A percentile compares a stretch with the other conserved stretches of the same genome.
These are phyloP conservation scores for Disparrhopalites patrizii DNA, from an alignment of 2,888 invertebrate genomes.

Conservation along the genomic window DNA sequence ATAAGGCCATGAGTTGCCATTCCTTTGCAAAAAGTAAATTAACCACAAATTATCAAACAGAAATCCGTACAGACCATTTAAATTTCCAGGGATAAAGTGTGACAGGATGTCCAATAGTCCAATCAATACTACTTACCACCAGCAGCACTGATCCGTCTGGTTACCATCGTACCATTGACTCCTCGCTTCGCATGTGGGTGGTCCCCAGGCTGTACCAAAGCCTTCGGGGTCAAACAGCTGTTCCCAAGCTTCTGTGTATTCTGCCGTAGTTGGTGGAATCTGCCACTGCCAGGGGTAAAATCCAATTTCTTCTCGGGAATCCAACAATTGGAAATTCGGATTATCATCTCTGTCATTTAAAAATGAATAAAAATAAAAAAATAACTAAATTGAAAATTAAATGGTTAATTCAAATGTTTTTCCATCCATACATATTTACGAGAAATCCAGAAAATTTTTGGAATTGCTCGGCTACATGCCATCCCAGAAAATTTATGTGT, in stretches of 20 bases:
- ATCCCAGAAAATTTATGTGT: no score
- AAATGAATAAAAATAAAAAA: no score
- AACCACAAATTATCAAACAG: no score
- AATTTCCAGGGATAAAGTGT: no score
- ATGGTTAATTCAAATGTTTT: no score
- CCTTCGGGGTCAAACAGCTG: conserved; percentile 39
- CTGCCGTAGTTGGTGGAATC: conserved; percentile 33
- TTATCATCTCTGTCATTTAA: conserved; percentile 37
- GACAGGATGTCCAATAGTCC: no score
- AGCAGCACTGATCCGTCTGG: conserved; percentile 44
- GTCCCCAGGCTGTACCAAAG: conserved; percentile 40
- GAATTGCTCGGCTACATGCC: no score
- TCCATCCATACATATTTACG: no score
- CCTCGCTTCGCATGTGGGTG: conserved; percentile 43
- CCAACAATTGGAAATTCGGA: conserved; percentile 38
- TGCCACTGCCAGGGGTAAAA: conserved; percentile 14
- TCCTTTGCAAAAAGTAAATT: no score
- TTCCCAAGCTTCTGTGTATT: conserved; percentile 38
- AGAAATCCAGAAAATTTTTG: no score
- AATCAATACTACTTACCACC: conserved; percentile 43
- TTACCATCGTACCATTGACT: conserved; percentile 45
- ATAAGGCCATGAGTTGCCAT: conserved; percentile 47
- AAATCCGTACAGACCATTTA: no score
- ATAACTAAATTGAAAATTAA: no score
- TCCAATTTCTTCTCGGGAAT: conserved; percentile 46